Base-by-base conservation (phyloP, 1,140 invertebrate genomes). In the Drosophila ohnishii region DNA sequence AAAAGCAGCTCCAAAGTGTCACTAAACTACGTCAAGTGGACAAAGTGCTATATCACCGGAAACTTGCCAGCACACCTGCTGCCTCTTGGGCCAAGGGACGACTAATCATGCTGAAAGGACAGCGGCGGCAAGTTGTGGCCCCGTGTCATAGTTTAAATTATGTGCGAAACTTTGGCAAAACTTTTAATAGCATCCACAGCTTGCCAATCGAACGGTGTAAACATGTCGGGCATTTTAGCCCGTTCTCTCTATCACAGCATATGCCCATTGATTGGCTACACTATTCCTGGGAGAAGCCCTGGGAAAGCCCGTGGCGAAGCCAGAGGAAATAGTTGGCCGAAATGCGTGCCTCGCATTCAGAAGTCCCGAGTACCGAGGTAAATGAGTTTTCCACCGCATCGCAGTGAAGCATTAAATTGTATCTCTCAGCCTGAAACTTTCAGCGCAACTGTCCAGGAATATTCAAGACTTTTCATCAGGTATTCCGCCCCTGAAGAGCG, bases 81-180 rank as follows among this genome's bases (percentile, higher is more conserved):
- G 59, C 58, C 71, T 65, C 16, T 39, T 37, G 72, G 55, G 34
- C 40, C 55, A 35, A 40, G 55, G 56, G 55, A 59, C 39, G 78
- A 85, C 81, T 86, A 85, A 85, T 85, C 81, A 81, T 78, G 61
- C 48, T 51, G 69, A 80, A 80, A 48, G 40, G 51, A 44, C 30
- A 42, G 44, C 13, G 14, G n/a, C 30, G 53, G 42, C 14, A 78
- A 74, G 57, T 79, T 75, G 75, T 60, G 60, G 56, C 75, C 64
- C 64, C 73, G 28, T 88, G 84, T 87, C 84, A 87, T 88, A 88
- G 84, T 87, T 87, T 87, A 87, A 87, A 87, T 88, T 87, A 87
- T 87, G 85, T 84, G 84, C 73, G 58, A 83, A 87, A 87, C 65
- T 80, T 87, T 87, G 32, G 51, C 37, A n/a, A 84, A 87, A 86